Conservation (phyloP, 2,113 vertebrate species). For the Montifringilla adamsi region DNA sequence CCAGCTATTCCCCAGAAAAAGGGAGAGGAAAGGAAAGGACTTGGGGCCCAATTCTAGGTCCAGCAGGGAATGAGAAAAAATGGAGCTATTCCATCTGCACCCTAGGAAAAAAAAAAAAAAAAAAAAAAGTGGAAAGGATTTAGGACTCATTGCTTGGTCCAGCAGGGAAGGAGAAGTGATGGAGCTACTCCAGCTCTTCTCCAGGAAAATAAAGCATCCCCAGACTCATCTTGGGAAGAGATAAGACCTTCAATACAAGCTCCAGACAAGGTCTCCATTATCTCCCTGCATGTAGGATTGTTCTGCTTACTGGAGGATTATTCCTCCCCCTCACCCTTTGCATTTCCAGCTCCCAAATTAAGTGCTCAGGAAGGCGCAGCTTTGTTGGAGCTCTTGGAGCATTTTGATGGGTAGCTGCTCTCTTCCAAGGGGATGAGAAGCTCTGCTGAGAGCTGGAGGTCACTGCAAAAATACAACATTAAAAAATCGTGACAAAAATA, state of each 20-base stretch:
- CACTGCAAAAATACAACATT: not conserved
- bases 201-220: not conserved
- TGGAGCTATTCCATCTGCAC: not conserved
- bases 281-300: not conserved
- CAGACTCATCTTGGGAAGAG: not conserved
- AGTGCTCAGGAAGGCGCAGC: not conserved
- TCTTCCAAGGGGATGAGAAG: not conserved
- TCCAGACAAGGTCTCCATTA: not conserved
- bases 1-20: not conserved
- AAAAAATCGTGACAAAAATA: not conserved
- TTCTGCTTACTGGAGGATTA: not conserved
- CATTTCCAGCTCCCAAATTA: not conserved
- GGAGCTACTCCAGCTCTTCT: not conserved
- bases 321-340: not conserved
- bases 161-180: not conserved
- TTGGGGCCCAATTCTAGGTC: not conserved
- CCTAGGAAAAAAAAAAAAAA: not conserved
- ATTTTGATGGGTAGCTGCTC: not conserved
- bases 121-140: constrained; percentile 7
- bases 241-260: not conserved
- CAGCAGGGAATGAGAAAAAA: no score
- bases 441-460: not conserved
- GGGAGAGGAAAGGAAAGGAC: not conserved
- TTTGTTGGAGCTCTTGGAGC: not conserved
- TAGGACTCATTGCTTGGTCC: not conserved